Evolutionary conservation across 2,797 vertebrate genomes (phyloP).

Genomic region (Sebastes dallii): DNA sequence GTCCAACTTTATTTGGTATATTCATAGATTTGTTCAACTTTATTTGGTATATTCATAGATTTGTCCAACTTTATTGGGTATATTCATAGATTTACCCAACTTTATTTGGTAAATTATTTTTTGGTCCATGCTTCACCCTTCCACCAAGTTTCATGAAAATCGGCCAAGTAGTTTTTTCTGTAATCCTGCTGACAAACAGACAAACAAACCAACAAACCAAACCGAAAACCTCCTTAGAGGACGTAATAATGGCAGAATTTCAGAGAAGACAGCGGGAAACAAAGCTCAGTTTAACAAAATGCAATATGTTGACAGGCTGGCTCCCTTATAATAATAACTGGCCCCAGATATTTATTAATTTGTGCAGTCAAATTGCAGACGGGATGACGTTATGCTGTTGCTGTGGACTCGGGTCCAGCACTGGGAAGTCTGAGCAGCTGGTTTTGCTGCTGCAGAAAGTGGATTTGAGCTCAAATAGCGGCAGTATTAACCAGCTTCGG

Average conservation of each 20-base stretch:
- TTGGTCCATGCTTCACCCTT: not conserved
- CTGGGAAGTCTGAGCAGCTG: conserved; percentile 31
- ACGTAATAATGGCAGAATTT: not conserved
- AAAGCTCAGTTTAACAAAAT: not conserved
- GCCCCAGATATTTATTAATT: not conserved
- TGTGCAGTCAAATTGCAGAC: not conserved
- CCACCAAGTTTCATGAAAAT: not conserved
- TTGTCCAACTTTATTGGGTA: no score
- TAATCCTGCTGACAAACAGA: not conserved
- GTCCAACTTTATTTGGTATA: not conserved
- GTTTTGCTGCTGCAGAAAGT: conserved; percentile 24
- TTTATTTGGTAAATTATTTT: not conserved
- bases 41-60: no score
- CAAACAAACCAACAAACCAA: not conserved
- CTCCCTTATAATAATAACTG: not conserved
- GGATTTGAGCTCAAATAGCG: conserved; percentile 1
- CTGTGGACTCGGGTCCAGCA: not conserved
- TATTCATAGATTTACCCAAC: no score
- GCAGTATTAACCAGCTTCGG: conserved; percentile 9
- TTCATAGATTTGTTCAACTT: no score
- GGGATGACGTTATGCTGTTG: conserved; percentile 9
- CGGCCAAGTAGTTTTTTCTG: not conserved
- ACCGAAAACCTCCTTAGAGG: no score
- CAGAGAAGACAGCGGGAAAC: not conserved
- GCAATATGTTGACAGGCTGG: not conserved